A percentile compares a stretch with the other conserved stretches of the same genome.
These are phyloP conservation scores for Aphodius granarius DNA, from an alignment of 2,888 invertebrate genomes.

Conservation along the genomic window DNA sequence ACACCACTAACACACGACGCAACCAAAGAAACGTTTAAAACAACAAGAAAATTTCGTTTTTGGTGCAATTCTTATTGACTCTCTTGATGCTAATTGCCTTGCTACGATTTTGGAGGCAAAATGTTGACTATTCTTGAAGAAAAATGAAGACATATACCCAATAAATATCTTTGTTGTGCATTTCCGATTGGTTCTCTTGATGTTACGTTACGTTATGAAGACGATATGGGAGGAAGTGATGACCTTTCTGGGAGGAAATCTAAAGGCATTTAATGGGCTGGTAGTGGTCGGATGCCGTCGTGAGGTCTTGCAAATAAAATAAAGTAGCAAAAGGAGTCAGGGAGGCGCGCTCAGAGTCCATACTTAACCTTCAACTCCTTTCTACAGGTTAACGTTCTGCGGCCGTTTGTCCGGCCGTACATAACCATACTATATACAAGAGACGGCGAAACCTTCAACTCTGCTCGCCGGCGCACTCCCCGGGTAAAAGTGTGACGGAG, in stretches of 20 bases:
- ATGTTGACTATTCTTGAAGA: no score
- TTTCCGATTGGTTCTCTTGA: no score
- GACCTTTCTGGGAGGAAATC: neutral
- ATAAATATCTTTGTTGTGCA: no score
- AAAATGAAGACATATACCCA: no score
- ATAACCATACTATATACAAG: neutral
- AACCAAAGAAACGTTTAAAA: neutral
- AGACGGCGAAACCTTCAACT: neutral
- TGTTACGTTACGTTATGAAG: no score
- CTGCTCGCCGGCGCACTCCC: no score
- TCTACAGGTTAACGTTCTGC: neutral
- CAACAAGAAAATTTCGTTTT: neutral
- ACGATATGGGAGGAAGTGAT: neutral
- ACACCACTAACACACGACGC: neutral
- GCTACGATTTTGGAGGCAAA: no score
- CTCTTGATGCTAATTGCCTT: neutral
- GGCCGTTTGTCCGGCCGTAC: neutral
- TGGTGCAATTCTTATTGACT: no score
- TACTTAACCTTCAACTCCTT: neutral
- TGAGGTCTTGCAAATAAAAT: neutral
- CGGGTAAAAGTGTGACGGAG: no score
- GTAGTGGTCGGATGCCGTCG: neutral
- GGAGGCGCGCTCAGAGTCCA: neutral
- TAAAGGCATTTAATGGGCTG: neutral
- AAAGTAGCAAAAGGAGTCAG: neutral